Percentiles rank a stretch among this genome's conserved stretches.
phyloP scores from a whole-genome alignment of 1,140 invertebrate genomes.

The Reticulitermes speratus region DNA sequence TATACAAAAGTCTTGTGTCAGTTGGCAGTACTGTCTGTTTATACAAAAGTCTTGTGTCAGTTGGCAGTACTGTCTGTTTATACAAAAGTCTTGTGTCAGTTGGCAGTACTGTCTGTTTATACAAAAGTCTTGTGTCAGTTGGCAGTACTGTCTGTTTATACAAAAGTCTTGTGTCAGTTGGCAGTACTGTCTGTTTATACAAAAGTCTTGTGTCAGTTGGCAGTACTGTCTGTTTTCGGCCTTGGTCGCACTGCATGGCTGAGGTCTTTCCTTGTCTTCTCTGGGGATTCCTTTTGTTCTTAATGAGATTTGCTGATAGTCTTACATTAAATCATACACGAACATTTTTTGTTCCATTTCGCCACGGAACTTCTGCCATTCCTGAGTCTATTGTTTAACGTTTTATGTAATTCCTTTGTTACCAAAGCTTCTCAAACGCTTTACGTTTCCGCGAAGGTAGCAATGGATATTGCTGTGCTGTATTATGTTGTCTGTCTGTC shows the following conservation, averaged over 20 bases:
- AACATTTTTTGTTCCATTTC: neutral
- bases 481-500: too few relatives aligned
- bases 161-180: too few relatives aligned
- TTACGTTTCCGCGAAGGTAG: too few relatives aligned
- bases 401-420: too few relatives aligned
- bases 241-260: neutral
- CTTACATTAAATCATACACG: neutral
- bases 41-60: neutral
- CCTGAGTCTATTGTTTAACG: too few relatives aligned
- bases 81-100: too few relatives aligned
- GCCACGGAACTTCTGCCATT: neutral
- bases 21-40: neutral
- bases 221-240: neutral
- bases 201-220: neutral
- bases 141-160: neutral
- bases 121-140: neutral
- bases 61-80: neutral
- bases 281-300: neutral
- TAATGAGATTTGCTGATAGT: neutral
- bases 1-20: neutral
- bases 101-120: neutral
- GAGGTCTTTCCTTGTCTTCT: neutral
- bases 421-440: too few relatives aligned
- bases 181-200: neutral
- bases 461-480: too few relatives aligned